phyloP scores from a whole-genome alignment of 2,888 invertebrate genomes.

The Heliconius charithonia region DNA sequence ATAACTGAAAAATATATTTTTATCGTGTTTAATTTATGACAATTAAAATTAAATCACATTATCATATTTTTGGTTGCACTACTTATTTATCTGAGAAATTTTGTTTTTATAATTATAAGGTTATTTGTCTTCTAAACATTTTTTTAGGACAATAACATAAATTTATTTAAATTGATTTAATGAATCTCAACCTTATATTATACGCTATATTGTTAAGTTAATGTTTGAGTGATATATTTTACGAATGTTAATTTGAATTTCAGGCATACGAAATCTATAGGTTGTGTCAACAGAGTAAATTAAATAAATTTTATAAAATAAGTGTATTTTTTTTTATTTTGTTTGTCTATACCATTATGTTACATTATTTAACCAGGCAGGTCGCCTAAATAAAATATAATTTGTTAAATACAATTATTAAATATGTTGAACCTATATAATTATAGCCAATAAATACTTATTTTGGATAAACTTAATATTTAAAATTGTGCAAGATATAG shows the following conservation, averaged over 20 bases:
- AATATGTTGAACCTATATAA: not conserved
- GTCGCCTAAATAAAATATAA: not conserved
- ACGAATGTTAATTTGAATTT: constrained; percentile 30
- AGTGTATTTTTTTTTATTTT: not conserved
- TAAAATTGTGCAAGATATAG: too few species aligned
- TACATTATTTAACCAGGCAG: too few species aligned
- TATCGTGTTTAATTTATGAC: not conserved
- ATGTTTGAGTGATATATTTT: constrained; percentile 33
- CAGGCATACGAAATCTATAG: constrained; percentile 36
- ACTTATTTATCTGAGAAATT: not conserved
- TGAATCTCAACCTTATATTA: constrained; percentile 16
- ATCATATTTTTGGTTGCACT: not conserved
- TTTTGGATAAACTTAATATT: not conserved
- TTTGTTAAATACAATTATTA: not conserved
- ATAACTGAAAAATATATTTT: not conserved
- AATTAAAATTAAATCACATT: not conserved
- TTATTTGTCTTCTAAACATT: not conserved
- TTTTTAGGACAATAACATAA: not conserved
- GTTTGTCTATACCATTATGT: not conserved
- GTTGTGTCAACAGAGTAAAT: constrained; percentile 43
- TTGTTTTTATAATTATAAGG: not conserved
- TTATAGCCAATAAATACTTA: not conserved
- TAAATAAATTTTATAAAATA: constrained; percentile 39
- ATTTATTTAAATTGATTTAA: not conserved
- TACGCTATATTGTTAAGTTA: constrained; percentile 20